phyloP scores from a whole-genome alignment of 2,888 invertebrate species.

The Melinopterus prodromus region DNA sequence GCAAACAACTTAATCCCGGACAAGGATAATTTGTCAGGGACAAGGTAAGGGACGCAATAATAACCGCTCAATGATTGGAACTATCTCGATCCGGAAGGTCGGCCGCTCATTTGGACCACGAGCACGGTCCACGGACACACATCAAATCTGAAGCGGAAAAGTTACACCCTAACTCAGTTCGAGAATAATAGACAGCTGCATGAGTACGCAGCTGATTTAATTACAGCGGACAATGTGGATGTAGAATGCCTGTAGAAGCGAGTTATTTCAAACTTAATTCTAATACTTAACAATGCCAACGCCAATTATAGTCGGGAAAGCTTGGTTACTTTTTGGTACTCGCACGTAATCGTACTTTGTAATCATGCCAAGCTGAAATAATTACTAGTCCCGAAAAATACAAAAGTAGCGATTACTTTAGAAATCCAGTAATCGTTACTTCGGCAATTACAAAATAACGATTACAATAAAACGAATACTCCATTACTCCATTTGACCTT shows the following conservation, averaged over 20 bases:
- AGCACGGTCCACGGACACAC: not conserved
- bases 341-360: too few species aligned
- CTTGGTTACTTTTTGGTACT: too few species aligned
- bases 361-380: too few species aligned
- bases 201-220: not conserved
- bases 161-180: not conserved
- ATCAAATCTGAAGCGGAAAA: not conserved
- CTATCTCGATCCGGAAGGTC: not conserved
- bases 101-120: not conserved
- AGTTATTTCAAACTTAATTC: not conserved
- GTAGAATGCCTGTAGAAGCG: not conserved
- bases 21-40: not conserved
- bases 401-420: too few species aligned
- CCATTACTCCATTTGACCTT: too few species aligned
- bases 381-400: too few species aligned
- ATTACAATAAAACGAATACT: too few species aligned
- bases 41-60: not conserved
- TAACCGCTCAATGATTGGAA: not conserved
- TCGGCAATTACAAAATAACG: too few species aligned
- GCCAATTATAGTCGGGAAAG: not conserved
- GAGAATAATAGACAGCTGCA: not conserved
- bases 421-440: too few species aligned
- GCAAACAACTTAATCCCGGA: not conserved
- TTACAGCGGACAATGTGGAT: not conserved
- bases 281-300: not conserved